These are phyloP conservation scores for Pteropus alecto DNA, from an alignment of 2,113 vertebrate species.

Conservation along the genomic window DNA sequence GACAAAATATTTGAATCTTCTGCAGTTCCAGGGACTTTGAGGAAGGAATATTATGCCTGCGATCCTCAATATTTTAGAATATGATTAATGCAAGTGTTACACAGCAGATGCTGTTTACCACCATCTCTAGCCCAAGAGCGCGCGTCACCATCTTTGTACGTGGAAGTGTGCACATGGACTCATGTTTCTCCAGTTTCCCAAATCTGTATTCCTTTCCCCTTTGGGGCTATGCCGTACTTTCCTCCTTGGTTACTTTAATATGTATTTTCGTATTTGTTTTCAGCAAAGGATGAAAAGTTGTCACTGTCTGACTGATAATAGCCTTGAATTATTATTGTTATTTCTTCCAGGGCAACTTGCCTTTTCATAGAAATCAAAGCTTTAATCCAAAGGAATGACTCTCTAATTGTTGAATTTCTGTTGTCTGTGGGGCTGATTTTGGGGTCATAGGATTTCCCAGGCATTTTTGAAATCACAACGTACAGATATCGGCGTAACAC, in stretches of 20 bases:
- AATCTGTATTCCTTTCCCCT: not conserved
- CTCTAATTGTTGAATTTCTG: not conserved
- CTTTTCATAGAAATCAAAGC: not conserved
- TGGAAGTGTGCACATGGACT: not conserved
- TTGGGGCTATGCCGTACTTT: not conserved
- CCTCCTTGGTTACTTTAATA: not conserved
- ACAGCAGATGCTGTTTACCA: constrained; percentile 38
- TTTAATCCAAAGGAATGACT: not conserved
- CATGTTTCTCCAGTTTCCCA: not conserved
- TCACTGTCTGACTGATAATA: not conserved
- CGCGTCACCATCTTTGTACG: not conserved
- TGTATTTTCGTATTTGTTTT: constrained; percentile 31
- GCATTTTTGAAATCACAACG: not conserved
- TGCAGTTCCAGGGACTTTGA: constrained; percentile 38
- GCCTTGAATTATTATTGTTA: not conserved
- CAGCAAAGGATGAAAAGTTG: not conserved
- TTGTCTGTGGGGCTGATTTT: not conserved
- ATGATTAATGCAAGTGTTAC: constrained; percentile 39
- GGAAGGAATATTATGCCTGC: constrained; percentile 74
- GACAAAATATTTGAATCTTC: constrained; percentile 70
- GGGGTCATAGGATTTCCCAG: not conserved
- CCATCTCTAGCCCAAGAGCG: constrained; percentile 25
- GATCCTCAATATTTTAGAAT: constrained; percentile 57
- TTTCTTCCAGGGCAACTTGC: not conserved
- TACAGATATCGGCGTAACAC: fast-evolving